phyloP scores from a whole-genome alignment of 1,140 invertebrate species.

The Drosophila tristis region DNA sequence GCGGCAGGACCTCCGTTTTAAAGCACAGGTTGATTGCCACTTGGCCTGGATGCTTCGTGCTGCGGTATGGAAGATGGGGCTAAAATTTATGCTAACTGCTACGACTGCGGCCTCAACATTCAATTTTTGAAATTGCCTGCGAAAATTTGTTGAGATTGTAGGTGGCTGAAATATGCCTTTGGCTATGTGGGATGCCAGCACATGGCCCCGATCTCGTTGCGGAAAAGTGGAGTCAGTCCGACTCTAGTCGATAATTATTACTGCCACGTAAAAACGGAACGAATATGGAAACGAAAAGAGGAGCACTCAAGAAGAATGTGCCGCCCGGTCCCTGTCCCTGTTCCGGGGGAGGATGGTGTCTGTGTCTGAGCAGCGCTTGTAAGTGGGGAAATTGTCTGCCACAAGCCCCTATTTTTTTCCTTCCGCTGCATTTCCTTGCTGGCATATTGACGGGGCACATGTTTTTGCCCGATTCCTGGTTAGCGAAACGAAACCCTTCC shows the following conservation, averaged over 20 bases:
- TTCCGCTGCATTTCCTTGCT: slow-evolving; percentile 29
- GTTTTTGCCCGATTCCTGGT: slow-evolving; percentile 9
- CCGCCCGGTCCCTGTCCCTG: background rate
- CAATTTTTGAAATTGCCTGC: slow-evolving; percentile 50
- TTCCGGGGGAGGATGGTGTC: background rate
- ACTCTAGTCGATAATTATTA: slow-evolving; percentile 27
- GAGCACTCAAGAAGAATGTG: too few relatives aligned
- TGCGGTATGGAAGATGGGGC: background rate
- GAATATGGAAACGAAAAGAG: background rate
- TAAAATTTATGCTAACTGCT: slow-evolving; percentile 37
- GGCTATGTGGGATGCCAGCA: background rate
- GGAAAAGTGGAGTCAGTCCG: too few relatives aligned
- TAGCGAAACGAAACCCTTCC: too few relatives aligned
- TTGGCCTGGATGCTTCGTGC: background rate
- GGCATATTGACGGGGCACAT: slow-evolving; percentile 38
- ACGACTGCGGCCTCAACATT: slow-evolving; percentile 29
- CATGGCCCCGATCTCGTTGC: background rate
- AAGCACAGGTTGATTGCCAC: slow-evolving; percentile 29
- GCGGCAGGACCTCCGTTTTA: background rate
- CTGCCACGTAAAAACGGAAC: background rate
- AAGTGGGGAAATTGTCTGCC: background rate
- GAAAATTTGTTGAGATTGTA: slow-evolving; percentile 47
- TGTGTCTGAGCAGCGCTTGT: too few relatives aligned
- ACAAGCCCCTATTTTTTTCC: slow-evolving; percentile 23
- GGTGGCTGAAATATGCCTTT: slow-evolving; percentile 39